phyloP scores from a whole-genome alignment of 2,113 vertebrate species.

The Petaurus breviceps region DNA sequence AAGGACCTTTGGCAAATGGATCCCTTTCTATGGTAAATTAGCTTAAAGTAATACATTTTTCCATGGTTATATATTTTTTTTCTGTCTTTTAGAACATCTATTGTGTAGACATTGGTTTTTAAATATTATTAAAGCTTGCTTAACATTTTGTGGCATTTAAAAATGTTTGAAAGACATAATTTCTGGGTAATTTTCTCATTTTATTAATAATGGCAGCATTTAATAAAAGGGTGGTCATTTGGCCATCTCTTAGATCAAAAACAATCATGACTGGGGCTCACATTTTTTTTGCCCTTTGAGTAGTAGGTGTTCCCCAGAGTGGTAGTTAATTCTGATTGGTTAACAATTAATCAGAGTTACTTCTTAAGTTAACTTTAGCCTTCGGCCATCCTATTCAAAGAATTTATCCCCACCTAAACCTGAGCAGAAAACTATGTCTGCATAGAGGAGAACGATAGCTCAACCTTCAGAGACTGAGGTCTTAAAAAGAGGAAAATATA shows the following conservation, averaged over 20 bases:
- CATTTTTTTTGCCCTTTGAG: background rate
- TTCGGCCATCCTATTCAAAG: background rate
- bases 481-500: background rate
- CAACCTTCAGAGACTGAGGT: background rate
- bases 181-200: background rate
- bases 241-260: too few species aligned
- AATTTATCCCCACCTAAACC: background rate
- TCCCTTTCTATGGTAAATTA: background rate
- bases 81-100: constrained; percentile 39
- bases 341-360: background rate
- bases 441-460: background rate
- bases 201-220: background rate
- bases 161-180: background rate
- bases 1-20: background rate
- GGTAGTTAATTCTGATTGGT: background rate
- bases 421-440: background rate
- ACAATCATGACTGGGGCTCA: background rate
- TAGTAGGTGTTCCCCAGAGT: background rate
- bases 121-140: constrained; percentile 40
- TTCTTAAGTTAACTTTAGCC: background rate
- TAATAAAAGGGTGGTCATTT: too few species aligned
- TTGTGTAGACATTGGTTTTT: constrained; percentile 24
- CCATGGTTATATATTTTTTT: constrained; percentile 4
- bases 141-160: constrained; percentile 18
- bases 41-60: background rate